Percentiles rank a stretch among this genome's conserved stretches.
Conservation (phyloP, 2,797 vertebrate genomes). For the Urosaurus nigricauda region DNA sequence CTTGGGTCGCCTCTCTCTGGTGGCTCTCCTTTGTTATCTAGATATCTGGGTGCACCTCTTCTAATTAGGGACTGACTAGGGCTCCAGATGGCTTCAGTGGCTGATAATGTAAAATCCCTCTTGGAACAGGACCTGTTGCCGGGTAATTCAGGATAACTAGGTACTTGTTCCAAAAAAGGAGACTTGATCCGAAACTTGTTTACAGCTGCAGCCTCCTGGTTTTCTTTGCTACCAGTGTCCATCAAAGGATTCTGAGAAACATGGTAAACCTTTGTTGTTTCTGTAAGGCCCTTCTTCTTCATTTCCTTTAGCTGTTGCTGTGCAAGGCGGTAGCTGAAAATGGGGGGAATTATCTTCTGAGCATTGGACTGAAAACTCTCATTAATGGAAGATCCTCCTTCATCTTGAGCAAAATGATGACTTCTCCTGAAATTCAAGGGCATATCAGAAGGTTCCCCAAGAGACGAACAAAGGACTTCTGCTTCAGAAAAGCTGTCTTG, state of each 20-base stretch:
- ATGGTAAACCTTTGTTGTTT: slow-evolving; percentile 94
- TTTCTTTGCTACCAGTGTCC: slow-evolving; percentile 83
- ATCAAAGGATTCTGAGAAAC: slow-evolving; percentile 94
- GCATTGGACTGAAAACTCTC: slow-evolving; percentile 87
- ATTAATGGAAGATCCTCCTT: slow-evolving; percentile 71
- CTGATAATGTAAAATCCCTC: slow-evolving; percentile 76
- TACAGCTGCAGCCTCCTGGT: slow-evolving; percentile 74
- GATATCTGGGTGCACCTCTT: slow-evolving; percentile 81
- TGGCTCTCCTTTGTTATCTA: slow-evolving; percentile 86
- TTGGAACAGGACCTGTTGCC: slow-evolving; percentile 81
- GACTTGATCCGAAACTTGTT: slow-evolving; percentile 84
- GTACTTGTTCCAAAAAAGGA: slow-evolving; percentile 82
- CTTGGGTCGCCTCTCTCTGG: slow-evolving; percentile 81
- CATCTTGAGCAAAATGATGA: slow-evolving; percentile 77
- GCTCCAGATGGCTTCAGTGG: slow-evolving; percentile 65
- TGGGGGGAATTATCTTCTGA: slow-evolving; percentile 92
- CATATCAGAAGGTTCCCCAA: slow-evolving; percentile 60
- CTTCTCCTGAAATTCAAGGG: slow-evolving; percentile 79
- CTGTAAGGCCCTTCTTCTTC: slow-evolving; percentile 94
- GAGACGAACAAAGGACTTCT: slow-evolving; percentile 67
- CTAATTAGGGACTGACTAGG: slow-evolving; percentile 79
- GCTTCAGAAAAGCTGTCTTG: slow-evolving; percentile 87
- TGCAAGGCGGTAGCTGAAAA: slow-evolving; percentile 95
- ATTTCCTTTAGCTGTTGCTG: slow-evolving; percentile 98
- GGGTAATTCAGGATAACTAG: slow-evolving; percentile 53